Evolutionary conservation across 2,888 invertebrate genomes (phyloP).

Genomic region (Achlya flavicornis): DNA sequence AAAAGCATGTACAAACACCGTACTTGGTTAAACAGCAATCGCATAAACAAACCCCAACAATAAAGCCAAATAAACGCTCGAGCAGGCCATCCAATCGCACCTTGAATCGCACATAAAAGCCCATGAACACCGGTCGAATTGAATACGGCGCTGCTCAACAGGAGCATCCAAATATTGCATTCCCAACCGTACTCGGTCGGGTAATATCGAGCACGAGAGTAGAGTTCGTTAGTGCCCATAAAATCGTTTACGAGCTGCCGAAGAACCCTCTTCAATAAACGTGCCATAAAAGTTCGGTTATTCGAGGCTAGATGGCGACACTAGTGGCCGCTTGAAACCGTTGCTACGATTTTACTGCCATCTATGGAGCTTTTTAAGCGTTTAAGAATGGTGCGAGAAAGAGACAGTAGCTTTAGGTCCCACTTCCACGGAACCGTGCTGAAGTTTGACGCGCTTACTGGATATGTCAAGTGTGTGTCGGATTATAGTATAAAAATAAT

Average conservation of each 20-base stretch:
- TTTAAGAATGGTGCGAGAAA: slow-evolving; percentile 60
- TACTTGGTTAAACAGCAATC: slow-evolving; percentile 83
- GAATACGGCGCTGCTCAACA: slow-evolving; percentile 77
- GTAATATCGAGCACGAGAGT: slow-evolving; percentile 79
- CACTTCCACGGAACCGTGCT: slow-evolving; percentile 44
- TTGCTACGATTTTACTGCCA: slow-evolving; percentile 81
- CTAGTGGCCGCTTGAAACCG: slow-evolving; percentile 78
- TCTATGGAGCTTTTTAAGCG: slow-evolving; percentile 81
- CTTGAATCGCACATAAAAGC: slow-evolving; percentile 84
- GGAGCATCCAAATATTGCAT: slow-evolving; percentile 79
- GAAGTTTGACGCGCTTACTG: slow-evolving; percentile 49
- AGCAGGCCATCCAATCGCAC: slow-evolving; percentile 84
- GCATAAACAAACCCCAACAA: slow-evolving; percentile 84
- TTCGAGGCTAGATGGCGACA: slow-evolving; percentile 81
- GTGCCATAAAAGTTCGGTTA: slow-evolving; percentile 83
- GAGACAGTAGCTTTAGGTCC: slow-evolving; percentile 44
- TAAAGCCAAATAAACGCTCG: slow-evolving; percentile 83
- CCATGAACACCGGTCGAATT: slow-evolving; percentile 81
- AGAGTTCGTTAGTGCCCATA: slow-evolving; percentile 81
- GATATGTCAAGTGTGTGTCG: slow-evolving; percentile 41
- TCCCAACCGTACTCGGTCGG: slow-evolving; percentile 78
- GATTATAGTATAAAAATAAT: not conserved
- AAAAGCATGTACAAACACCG: slow-evolving; percentile 80
- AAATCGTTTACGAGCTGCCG: slow-evolving; percentile 84
- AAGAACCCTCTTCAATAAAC: slow-evolving; percentile 84